Conservation (phyloP, 2,797 vertebrate genomes). For the Sandelia bainsii region DNA sequence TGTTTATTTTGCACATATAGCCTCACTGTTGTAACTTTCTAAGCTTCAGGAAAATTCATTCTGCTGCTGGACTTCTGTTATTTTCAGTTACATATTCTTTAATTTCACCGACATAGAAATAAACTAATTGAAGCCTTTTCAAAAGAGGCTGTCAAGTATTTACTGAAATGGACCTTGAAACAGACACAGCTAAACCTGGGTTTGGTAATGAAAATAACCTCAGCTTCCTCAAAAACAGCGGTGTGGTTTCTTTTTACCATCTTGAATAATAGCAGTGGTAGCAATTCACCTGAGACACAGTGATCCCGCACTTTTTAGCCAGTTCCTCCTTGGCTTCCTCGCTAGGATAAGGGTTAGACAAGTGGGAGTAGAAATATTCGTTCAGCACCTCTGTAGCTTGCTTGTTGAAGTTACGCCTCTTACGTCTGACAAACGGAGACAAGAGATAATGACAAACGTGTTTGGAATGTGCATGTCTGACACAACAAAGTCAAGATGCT, state of each 20-base stretch:
- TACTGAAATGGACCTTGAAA: constrained; percentile 4
- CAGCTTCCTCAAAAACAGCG: neutral
- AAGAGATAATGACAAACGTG: constrained; percentile 34
- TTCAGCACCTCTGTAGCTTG: constrained; percentile 99
- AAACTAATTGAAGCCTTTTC: neutral
- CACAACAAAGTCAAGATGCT: constrained; percentile 1
- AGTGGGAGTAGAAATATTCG: constrained; percentile 99
- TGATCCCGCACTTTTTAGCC: constrained; percentile 98
- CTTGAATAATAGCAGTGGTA: neutral
- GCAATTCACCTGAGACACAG: constrained; percentile 94
- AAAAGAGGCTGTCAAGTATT: neutral
- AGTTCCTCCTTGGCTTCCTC: constrained; percentile 99
- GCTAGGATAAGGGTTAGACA: constrained; percentile 99
- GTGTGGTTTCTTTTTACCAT: neutral
- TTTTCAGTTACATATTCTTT: neutral
- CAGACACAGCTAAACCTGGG: neutral
- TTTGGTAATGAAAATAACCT: neutral
- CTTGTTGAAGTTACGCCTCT: constrained; percentile 99
- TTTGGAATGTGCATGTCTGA: constrained; percentile 24
- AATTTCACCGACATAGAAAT: too few relatives aligned
- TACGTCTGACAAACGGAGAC: constrained; percentile 86
- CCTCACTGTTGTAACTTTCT: neutral
- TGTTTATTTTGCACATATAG: constrained; percentile 21
- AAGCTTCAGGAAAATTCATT: neutral
- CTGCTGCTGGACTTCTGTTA: neutral